A percentile compares a stretch with the other conserved stretches of the same genome.
Evolutionary conservation across 2,113 vertebrate species (phyloP).

Genomic region (Hemicordylus capensis): DNA sequence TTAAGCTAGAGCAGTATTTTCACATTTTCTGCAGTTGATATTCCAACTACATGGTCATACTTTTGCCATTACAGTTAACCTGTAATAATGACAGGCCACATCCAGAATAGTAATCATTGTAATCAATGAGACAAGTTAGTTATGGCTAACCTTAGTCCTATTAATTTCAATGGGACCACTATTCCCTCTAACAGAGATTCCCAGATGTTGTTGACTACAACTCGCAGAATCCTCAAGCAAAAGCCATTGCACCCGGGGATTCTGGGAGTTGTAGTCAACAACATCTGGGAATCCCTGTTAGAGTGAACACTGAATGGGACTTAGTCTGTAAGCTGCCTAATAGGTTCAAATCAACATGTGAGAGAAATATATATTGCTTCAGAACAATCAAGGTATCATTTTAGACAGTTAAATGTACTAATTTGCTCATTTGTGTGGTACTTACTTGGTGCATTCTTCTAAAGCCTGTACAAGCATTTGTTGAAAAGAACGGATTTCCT

Average conservation of each 20-base stretch:
- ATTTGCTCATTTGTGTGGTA: conserved; percentile 39
- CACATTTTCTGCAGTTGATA: not conserved
- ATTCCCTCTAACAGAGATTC: too few species aligned
- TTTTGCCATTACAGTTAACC: conserved; percentile 10
- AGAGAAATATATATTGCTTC: not conserved
- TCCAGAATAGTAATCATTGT: too few species aligned
- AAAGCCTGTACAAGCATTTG: conserved; percentile 95
- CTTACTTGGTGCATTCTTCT: conserved; percentile 97
- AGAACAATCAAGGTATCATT: not conserved
- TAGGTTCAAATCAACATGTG: not conserved
- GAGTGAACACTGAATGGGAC: too few species aligned
- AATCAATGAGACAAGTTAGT: too few species aligned
- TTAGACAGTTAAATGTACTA: not conserved
- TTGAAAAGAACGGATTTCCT: conserved; percentile 97
- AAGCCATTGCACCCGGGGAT: too few species aligned
- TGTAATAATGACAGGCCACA: not conserved
- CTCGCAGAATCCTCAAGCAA: too few species aligned
- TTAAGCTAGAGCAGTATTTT: not conserved
- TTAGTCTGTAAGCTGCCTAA: too few species aligned
- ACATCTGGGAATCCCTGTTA: too few species aligned
- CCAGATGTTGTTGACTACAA: too few species aligned
- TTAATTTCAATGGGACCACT: too few species aligned
- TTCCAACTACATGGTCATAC: not conserved
- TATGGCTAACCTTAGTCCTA: too few species aligned
- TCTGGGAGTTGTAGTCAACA: too few species aligned